phyloP scores from a whole-genome alignment of 2,113 vertebrate genomes.

The Otis tarda region DNA sequence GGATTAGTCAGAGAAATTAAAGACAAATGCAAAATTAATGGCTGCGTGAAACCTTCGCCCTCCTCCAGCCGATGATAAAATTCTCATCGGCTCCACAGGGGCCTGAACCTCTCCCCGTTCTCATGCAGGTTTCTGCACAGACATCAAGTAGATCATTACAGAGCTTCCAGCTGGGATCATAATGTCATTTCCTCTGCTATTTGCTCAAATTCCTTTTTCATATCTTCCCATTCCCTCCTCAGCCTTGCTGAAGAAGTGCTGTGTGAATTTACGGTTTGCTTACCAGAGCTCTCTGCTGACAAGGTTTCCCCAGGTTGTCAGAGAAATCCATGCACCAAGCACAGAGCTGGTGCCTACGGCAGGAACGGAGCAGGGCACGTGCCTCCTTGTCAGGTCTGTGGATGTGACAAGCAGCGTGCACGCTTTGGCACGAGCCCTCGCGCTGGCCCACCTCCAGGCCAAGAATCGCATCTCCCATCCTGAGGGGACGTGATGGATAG shows the following conservation, averaged over 20 bases:
- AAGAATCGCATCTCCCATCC: neutral
- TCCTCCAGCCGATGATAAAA: neutral
- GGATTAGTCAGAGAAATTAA: neutral
- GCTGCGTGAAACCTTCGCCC: neutral
- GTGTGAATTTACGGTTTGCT: neutral
- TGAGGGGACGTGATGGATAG: neutral
- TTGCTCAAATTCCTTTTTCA: conserved; percentile 15
- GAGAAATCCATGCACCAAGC: accelerated
- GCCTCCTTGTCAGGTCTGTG: neutral
- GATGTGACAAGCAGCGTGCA: neutral
- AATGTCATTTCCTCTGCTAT: conserved; percentile 53
- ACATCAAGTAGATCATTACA: neutral
- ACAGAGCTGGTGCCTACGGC: neutral
- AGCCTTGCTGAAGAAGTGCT: neutral
- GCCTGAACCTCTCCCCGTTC: neutral
- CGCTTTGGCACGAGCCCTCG: neutral
- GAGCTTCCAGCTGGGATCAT: conserved; percentile 29
- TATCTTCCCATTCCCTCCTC: neutral
- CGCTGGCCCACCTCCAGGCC: neutral
- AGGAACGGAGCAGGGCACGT: neutral
- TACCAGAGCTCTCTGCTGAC: neutral
- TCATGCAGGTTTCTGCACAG: conserved; percentile 4
- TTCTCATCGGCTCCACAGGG: neutral
- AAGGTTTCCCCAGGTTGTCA: neutral
- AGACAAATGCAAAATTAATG: neutral